A percentile compares a stretch with the other conserved stretches of the same genome.
Evolutionary conservation across 2,888 invertebrate genomes (phyloP).

Genomic region (Caenorhabditis virilis): DNA sequence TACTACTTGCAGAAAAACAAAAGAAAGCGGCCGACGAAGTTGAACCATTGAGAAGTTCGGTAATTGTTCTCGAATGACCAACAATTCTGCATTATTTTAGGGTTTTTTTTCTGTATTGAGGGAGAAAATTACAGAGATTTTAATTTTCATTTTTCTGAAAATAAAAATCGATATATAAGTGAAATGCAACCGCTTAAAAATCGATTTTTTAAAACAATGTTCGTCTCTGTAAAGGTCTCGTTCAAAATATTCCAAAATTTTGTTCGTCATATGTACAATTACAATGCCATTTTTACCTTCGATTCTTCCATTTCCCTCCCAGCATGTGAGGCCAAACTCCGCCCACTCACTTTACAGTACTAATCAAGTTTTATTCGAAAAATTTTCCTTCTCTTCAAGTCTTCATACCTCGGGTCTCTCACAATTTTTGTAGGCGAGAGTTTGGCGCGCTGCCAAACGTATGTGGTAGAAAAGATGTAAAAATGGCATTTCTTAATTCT

Average conservation of each 20-base stretch:
- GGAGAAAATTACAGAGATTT: neutral
- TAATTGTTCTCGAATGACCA: slow-evolving; percentile 53
- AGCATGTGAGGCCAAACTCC: too few species aligned
- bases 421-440: too few species aligned
- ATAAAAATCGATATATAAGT: neutral
- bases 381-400: too few species aligned
- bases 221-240: neutral
- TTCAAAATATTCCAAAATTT: neutral
- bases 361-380: too few species aligned
- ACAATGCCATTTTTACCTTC: neutral
- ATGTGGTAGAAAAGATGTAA: too few species aligned
- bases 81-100: neutral
- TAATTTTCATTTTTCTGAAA: neutral
- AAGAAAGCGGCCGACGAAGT: slow-evolving; percentile 53
- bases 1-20: slow-evolving; percentile 57
- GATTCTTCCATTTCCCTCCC: neutral
- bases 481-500: too few species aligned
- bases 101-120: neutral
- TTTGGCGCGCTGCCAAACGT: too few species aligned
- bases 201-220: neutral
- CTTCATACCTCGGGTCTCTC: too few species aligned
- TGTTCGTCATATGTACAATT: too few species aligned
- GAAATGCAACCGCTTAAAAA: neutral
- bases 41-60: slow-evolving; percentile 51
- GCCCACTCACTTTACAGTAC: too few species aligned